These are phyloP conservation scores for Vireo altiloquus DNA, from an alignment of 2,113 vertebrate species.

Conservation along the genomic window DNA sequence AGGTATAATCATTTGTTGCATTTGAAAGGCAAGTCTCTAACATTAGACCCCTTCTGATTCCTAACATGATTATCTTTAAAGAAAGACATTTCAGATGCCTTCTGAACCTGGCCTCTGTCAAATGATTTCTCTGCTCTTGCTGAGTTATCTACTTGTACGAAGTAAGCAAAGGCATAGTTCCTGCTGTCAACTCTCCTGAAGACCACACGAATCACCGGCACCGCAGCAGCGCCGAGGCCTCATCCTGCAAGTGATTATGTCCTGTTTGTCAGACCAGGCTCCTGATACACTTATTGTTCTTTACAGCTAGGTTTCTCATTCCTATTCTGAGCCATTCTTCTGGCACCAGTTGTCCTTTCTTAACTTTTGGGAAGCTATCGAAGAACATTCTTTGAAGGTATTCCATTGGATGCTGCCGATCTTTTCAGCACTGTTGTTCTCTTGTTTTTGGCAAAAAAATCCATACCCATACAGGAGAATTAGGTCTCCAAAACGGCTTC, in stretches of 20 bases:
- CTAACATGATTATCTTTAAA: slow-evolving; percentile 76
- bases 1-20: slow-evolving; percentile 78
- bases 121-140: slow-evolving; percentile 66
- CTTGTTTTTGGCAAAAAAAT: slow-evolving; percentile 27
- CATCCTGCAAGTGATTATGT: neutral
- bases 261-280: slow-evolving; percentile 2
- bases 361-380: slow-evolving; percentile 4
- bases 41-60: slow-evolving; percentile 76
- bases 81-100: slow-evolving; percentile 71
- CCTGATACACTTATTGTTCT: neutral
- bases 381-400: slow-evolving; percentile 34
- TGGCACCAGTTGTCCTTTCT: slow-evolving; percentile 13
- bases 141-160: slow-evolving; percentile 69
- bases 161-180: slow-evolving; percentile 62
- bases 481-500: neutral
- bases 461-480: neutral
- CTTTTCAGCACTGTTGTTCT: neutral
- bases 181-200: slow-evolving; percentile 65
- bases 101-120: slow-evolving; percentile 76
- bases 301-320: neutral
- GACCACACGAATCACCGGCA: slow-evolving; percentile 36
- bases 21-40: slow-evolving; percentile 78
- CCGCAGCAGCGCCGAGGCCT: neutral
- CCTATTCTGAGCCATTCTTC: neutral
- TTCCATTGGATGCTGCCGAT: neutral